Conservation (phyloP, 2,888 invertebrate species). For the Pemphredon lugubris region DNA sequence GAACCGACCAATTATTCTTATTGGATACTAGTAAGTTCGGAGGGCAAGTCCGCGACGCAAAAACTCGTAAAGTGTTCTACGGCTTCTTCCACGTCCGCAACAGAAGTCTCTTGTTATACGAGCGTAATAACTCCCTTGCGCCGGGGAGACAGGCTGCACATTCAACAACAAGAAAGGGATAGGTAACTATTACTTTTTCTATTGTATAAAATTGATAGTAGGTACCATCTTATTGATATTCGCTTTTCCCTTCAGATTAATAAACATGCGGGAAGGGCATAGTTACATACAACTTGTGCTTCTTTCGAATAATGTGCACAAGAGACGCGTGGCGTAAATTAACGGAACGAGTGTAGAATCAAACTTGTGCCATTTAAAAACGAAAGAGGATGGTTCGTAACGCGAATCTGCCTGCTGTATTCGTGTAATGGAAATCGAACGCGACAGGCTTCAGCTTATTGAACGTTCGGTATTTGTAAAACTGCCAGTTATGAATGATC, state of each 20-base stretch:
- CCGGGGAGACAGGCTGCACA: conserved; percentile 72
- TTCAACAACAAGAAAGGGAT: conserved; percentile 74
- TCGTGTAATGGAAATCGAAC: no score
- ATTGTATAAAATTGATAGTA: not conserved
- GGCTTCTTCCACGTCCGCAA: conserved; percentile 67
- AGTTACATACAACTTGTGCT: conserved; percentile 75
- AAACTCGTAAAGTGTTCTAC: conserved; percentile 74
- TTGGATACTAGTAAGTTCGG: conserved; percentile 74
- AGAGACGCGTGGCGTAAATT: conserved; percentile 40
- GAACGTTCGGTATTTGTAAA: no score
- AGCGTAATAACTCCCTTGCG: conserved; percentile 69
- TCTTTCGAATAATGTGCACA: conserved; percentile 64
- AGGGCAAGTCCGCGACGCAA: conserved; percentile 68
- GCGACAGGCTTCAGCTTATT: no score
- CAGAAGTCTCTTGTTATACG: conserved; percentile 77
- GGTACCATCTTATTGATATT: no score
- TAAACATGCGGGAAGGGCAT: conserved; percentile 76
- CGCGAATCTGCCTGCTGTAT: no score
- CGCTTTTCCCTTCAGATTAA: conserved; percentile 62
- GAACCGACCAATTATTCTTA: conserved; percentile 73
- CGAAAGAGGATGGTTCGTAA: not conserved
- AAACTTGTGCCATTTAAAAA: conserved; percentile 29
- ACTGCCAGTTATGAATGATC: no score
- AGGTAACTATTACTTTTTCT: conserved; percentile 60
- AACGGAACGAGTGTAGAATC: not conserved